These are phyloP conservation scores for Pseudoatta argentina DNA, from an alignment of 1,140 invertebrate genomes.

Conservation along the genomic window DNA sequence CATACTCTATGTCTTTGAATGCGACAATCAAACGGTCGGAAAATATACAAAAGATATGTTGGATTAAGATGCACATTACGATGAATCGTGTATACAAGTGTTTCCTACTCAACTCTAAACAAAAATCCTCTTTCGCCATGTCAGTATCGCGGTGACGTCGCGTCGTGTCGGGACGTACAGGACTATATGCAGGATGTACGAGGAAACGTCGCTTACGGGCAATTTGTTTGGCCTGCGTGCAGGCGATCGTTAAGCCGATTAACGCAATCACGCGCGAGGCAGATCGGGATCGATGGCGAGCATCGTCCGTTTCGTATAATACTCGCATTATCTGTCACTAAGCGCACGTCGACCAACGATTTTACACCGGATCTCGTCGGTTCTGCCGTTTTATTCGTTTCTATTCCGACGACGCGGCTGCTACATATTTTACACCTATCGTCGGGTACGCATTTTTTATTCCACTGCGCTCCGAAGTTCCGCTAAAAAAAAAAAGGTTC, in stretches of 20 bases:
- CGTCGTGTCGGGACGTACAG: slow-evolving; percentile 26
- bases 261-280: slow-evolving; percentile 72
- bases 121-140: slow-evolving; percentile 65
- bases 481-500: slow-evolving; percentile 46
- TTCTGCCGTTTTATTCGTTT: slow-evolving; percentile 51
- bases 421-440: slow-evolving; percentile 64
- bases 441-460: background rate
- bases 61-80: slow-evolving; percentile 23
- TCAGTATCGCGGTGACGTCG: slow-evolving; percentile 51
- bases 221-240: slow-evolving; percentile 72
- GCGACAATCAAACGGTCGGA: background rate
- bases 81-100: background rate
- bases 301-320: slow-evolving; percentile 73
- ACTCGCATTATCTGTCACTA: slow-evolving; percentile 74
- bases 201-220: slow-evolving; percentile 68
- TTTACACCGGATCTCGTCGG: slow-evolving; percentile 28
- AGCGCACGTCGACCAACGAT: slow-evolving; percentile 48
- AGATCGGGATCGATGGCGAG: slow-evolving; percentile 71
- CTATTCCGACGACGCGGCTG: slow-evolving; percentile 18
- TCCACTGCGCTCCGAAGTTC: slow-evolving; percentile 17
- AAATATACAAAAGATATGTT: background rate
- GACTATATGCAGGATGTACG: slow-evolving; percentile 38
- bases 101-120: background rate
- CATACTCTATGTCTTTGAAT: no score
- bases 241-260: slow-evolving; percentile 75